phyloP scores from a whole-genome alignment of 2,797 vertebrate species.

The Erpetoichthys calabaricus region DNA sequence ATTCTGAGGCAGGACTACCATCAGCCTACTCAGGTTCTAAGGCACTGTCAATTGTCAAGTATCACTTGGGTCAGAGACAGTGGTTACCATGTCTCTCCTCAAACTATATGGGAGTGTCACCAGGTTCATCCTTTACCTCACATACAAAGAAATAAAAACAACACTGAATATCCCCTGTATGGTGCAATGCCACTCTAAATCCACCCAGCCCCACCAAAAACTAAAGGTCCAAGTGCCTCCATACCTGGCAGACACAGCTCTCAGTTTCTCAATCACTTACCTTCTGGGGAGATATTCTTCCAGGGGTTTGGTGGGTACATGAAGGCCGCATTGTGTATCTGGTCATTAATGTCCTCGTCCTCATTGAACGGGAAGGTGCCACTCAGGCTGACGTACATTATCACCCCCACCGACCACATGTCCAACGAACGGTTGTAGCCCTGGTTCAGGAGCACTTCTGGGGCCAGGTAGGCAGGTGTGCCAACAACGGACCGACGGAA shows the following conservation, averaged over 20 bases:
- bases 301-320: conserved; percentile 85
- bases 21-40: too few species aligned
- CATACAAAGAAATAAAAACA: too few species aligned
- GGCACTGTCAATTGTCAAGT: too few species aligned
- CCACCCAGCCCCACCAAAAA: neutral
- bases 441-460: conserved; percentile 77
- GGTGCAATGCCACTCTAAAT: neutral
- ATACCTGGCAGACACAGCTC: too few species aligned
- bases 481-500: conserved; percentile 83
- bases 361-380: conserved; percentile 87
- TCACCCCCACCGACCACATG: conserved; percentile 90
- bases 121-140: too few species aligned
- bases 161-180: too few species aligned
- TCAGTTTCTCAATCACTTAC: conserved; percentile 28
- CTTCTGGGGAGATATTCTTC: conserved; percentile 73
- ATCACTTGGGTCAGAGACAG: too few species aligned
- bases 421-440: conserved; percentile 85
- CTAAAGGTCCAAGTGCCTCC: fast-evolving
- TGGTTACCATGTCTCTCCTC: too few species aligned
- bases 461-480: conserved; percentile 77
- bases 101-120: too few species aligned
- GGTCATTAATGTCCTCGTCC: conserved; percentile 84
- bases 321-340: conserved; percentile 86
- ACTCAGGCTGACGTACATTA: conserved; percentile 86
- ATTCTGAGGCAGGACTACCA: too few species aligned